Percentiles rank a stretch among this genome's conserved stretches.
These are phyloP conservation scores for Fregata magnificens DNA, from an alignment of 2,113 vertebrate genomes.

Conservation along the genomic window DNA sequence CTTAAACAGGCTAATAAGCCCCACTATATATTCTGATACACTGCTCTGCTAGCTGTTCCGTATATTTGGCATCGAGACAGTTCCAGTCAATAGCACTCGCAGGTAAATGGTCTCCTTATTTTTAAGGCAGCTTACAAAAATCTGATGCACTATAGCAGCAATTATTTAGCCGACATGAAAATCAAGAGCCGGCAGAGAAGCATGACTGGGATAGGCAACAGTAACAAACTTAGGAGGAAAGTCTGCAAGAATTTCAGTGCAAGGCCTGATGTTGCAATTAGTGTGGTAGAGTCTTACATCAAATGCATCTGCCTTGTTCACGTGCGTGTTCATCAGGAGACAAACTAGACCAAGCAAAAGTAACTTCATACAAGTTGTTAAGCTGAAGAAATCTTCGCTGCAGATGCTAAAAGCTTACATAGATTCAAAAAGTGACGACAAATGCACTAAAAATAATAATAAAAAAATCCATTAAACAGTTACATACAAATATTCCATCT, in stretches of 20 bases:
- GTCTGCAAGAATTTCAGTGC: background rate
- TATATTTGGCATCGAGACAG: background rate
- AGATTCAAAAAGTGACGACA: background rate
- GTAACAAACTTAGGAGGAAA: background rate
- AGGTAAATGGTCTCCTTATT: background rate
- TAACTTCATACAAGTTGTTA: background rate
- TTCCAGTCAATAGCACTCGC: background rate
- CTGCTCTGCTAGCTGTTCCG: background rate
- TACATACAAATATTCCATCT: background rate
- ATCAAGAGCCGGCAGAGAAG: background rate
- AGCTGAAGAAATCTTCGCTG: background rate
- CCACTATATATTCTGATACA: background rate
- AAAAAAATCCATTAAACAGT: background rate
- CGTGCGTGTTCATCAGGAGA: background rate
- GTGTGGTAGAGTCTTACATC: background rate
- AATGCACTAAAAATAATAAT: background rate
- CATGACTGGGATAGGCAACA: background rate
- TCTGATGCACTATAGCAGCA: background rate
- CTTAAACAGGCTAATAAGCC: background rate
- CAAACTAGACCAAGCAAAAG: background rate
- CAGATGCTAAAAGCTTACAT: background rate
- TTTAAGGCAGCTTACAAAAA: background rate
- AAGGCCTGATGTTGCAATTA: background rate
- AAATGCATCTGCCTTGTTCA: background rate
- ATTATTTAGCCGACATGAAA: background rate